These are phyloP conservation scores for Oscarella lobularis DNA, from an alignment of 37 sponge, comb jelly and placozoan species.

Conservation along the genomic window DNA sequence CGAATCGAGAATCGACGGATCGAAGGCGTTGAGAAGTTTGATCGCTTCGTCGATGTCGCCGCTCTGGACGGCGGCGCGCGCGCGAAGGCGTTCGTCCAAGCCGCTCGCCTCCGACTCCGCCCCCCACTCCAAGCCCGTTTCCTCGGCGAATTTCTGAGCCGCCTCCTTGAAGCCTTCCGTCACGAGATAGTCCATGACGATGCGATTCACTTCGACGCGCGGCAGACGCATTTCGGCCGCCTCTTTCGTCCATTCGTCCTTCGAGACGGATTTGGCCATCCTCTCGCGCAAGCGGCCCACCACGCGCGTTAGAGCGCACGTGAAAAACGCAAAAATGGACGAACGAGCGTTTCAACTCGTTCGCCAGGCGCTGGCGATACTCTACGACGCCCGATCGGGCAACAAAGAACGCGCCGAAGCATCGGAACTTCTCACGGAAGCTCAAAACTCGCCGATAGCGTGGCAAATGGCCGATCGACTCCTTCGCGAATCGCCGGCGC, in stretches of 20 bases:
- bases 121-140: conserved; percentile 9
- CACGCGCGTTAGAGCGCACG: neutral
- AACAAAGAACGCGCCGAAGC: conserved; percentile 37
- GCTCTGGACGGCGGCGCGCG: conserved; percentile 19
- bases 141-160: conserved; percentile 27
- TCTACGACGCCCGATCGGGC: conserved; percentile 26
- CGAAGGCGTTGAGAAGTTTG: conserved; percentile 22
- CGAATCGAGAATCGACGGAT: conserved; percentile 34
- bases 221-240: conserved; percentile 4
- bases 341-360: conserved; percentile 45
- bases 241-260: conserved; percentile 11
- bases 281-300: too few relatives aligned
- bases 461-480: conserved; percentile 78
- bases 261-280: too few relatives aligned
- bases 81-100: conserved; percentile 16
- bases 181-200: conserved; percentile 48
- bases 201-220: conserved; percentile 18
- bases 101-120: conserved; percentile 2
- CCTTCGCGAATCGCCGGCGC: conserved; percentile 12
- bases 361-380: conserved; percentile 26
- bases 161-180: conserved; percentile 49
- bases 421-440: conserved; percentile 35
- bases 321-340: conserved; percentile 34
- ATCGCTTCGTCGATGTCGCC: conserved; percentile 35
- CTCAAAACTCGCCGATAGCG: conserved; percentile 50